phyloP scores from a whole-genome alignment of 2,797 vertebrate genomes.

The Fundulus diaphanus region DNA sequence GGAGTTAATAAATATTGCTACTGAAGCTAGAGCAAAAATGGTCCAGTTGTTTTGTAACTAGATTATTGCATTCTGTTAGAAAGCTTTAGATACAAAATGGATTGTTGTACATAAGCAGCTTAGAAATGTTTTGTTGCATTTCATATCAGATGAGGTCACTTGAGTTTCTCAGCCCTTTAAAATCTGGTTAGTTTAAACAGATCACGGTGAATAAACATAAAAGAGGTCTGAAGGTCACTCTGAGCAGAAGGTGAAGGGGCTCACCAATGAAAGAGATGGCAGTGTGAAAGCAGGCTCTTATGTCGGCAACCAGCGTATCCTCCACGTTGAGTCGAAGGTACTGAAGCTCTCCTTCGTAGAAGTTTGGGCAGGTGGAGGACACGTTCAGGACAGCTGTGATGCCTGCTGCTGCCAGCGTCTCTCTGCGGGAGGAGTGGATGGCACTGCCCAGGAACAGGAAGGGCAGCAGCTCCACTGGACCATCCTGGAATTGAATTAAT shows the following conservation, averaged over 20 bases:
- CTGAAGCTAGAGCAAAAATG: slow-evolving; percentile 21
- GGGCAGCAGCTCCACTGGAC: slow-evolving; percentile 88
- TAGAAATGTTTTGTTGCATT: slow-evolving; percentile 27
- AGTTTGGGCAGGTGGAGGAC: slow-evolving; percentile 87
- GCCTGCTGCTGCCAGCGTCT: slow-evolving; percentile 81
- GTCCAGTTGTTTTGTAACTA: slow-evolving; percentile 56
- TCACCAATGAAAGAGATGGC: slow-evolving; percentile 89
- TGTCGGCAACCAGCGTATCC: slow-evolving; percentile 86
- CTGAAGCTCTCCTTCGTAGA: slow-evolving; percentile 83
- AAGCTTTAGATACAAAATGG: slow-evolving; percentile 25
- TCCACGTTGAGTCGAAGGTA: slow-evolving; percentile 88
- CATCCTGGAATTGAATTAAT: slow-evolving; percentile 70
- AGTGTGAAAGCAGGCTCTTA: slow-evolving; percentile 85
- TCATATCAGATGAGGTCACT: background rate
- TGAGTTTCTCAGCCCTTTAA: background rate
- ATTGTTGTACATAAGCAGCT: slow-evolving; percentile 45
- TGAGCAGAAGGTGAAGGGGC: slow-evolving; percentile 14
- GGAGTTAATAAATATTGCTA: background rate
- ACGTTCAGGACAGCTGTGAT: slow-evolving; percentile 90
- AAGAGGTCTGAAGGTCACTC: background rate
- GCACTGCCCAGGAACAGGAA: slow-evolving; percentile 89
- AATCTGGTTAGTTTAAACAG: slow-evolving; percentile 1
- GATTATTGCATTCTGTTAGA: slow-evolving; percentile 24
- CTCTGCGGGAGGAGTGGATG: slow-evolving; percentile 84
- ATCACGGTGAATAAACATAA: background rate